These are phyloP conservation scores for Harpagoxenus sublaevis DNA, from an alignment of 2,888 invertebrate genomes.

Conservation along the genomic window DNA sequence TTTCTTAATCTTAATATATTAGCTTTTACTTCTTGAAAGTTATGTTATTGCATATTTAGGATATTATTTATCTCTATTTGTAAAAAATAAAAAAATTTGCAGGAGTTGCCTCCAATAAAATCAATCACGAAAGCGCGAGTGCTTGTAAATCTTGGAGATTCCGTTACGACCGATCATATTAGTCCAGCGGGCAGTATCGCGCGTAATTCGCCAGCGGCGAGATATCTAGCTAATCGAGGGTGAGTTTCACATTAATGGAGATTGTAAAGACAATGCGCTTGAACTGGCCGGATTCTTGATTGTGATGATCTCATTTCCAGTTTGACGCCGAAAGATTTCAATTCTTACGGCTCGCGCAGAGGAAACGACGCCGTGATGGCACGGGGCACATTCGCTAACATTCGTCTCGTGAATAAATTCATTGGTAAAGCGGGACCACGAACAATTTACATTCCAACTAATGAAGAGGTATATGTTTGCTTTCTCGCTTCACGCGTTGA, in stretches of 20 bases:
- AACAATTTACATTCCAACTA: slow-evolving; percentile 95
- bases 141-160: slow-evolving; percentile 96
- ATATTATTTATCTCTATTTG: not conserved
- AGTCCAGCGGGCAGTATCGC: slow-evolving; percentile 99
- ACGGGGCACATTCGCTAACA: slow-evolving; percentile 99
- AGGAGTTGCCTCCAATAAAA: slow-evolving; percentile 89
- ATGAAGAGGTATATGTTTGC: slow-evolving; percentile 89
- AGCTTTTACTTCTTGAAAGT: not conserved
- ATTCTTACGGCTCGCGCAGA: slow-evolving; percentile 98
- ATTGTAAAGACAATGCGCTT: not conserved
- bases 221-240: slow-evolving; percentile 92
- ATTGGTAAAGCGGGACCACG: slow-evolving; percentile 92
- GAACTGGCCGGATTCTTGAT: not conserved
- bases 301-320: slow-evolving; percentile 85
- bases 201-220: slow-evolving; percentile 96
- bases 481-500: not conserved
- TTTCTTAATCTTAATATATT: not conserved
- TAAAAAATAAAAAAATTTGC: not conserved
- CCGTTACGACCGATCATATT: slow-evolving; percentile 99
- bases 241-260: slow-evolving; percentile 83
- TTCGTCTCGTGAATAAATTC: slow-evolving; percentile 97
- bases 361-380: slow-evolving; percentile 99
- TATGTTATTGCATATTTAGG: not conserved
- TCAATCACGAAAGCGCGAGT: slow-evolving; percentile 92
- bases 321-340: slow-evolving; percentile 97